Evolutionary conservation across 2,888 invertebrate species (phyloP).

Genomic region (Cataglyphis cursor): DNA sequence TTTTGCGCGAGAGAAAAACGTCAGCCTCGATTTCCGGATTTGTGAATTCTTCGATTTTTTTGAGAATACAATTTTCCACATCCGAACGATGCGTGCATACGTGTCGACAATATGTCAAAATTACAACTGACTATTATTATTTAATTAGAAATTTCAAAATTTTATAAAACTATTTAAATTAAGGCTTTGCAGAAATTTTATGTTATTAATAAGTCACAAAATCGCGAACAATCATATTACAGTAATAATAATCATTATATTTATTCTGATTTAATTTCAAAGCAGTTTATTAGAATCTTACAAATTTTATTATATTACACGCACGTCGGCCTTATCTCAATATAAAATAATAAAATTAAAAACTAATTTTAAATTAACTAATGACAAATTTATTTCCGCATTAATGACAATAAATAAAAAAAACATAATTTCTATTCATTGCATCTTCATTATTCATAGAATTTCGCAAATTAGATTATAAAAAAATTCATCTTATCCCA

Average conservation of each 20-base stretch:
- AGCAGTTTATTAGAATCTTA: background rate
- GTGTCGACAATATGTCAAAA: background rate
- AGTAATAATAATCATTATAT: background rate
- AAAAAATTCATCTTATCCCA: background rate
- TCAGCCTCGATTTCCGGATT: conserved; percentile 15
- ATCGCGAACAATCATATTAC: background rate
- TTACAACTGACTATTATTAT: background rate
- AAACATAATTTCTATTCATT: background rate
- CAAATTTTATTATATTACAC: background rate
- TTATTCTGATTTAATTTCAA: background rate
- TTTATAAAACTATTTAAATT: background rate
- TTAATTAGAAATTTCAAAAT: background rate
- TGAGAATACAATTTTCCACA: conserved; percentile 20
- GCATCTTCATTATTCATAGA: background rate
- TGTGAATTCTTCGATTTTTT: conserved; percentile 22
- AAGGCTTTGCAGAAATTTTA: background rate
- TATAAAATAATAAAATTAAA: background rate
- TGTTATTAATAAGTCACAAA: background rate
- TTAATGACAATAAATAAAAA: background rate
- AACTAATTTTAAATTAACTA: background rate
- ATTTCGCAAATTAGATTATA: background rate
- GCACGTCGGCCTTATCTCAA: background rate
- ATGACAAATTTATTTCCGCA: background rate
- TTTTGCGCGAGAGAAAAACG: conserved; percentile 19
- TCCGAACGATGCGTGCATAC: background rate